These are phyloP conservation scores for Lepidocolaptes lacrymiger DNA, from an alignment of 2,797 vertebrate genomes.

Conservation along the genomic window DNA sequence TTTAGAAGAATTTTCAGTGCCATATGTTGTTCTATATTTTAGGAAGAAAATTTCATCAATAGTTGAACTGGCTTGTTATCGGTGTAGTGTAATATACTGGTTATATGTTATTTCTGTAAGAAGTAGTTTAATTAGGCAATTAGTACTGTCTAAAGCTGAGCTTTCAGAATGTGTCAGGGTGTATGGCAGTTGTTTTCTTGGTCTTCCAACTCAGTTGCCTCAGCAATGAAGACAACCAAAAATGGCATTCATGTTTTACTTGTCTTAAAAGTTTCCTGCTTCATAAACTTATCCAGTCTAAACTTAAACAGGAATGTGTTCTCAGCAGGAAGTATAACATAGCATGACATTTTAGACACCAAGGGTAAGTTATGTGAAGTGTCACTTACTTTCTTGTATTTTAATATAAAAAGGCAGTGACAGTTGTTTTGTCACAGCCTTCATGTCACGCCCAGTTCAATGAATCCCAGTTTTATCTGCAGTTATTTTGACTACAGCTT, in stretches of 20 bases:
- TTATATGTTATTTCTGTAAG: not conserved
- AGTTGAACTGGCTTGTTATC: not conserved
- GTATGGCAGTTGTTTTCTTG: not conserved
- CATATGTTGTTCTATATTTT: not conserved
- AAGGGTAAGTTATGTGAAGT: not conserved
- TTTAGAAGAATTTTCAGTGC: not conserved
- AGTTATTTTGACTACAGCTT: not conserved
- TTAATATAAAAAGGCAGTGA: not conserved
- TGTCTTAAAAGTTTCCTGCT: not conserved
- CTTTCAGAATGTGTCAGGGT: not conserved
- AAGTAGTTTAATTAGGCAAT: not conserved
- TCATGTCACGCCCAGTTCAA: not conserved
- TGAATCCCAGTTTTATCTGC: not conserved
- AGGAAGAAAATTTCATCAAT: not conserved
- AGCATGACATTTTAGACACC: not conserved
- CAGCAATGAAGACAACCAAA: not conserved
- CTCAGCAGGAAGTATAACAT: not conserved
- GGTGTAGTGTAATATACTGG: not conserved
- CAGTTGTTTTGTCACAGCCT: not conserved
- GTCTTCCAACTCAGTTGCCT: not conserved
- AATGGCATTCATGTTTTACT: not conserved
- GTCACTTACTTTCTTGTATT: not conserved
- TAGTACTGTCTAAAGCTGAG: not conserved
- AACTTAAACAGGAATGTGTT: not conserved
- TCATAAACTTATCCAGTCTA: not conserved